A percentile compares a stretch with the other conserved stretches of the same genome.
These are phyloP conservation scores for Dicaeum eximium DNA, from an alignment of 2,113 vertebrate genomes.

Conservation along the genomic window DNA sequence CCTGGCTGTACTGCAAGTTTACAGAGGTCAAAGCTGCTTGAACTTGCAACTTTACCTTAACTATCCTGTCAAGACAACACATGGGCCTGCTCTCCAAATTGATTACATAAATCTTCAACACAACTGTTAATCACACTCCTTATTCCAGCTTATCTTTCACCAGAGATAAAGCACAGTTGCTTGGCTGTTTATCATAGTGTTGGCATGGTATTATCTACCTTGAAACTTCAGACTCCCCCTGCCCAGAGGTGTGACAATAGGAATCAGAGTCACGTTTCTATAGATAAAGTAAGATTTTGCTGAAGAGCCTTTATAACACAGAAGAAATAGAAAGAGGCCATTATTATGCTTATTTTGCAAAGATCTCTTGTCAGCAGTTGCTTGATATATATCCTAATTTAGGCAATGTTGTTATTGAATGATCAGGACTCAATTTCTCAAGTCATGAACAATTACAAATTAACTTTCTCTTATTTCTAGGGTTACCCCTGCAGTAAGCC, in stretches of 20 bases:
- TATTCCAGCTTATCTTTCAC: constrained; percentile 22
- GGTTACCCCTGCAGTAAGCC: not conserved
- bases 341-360: not conserved
- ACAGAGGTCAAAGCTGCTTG: constrained; percentile 10
- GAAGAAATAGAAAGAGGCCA: not conserved
- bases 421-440: not conserved
- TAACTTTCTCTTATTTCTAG: not conserved
- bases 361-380: not conserved
- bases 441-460: not conserved
- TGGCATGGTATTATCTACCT: not conserved
- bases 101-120: constrained; percentile 16
- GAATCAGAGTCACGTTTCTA: not conserved
- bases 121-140: constrained; percentile 9
- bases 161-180: not conserved
- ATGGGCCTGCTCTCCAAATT: not conserved
- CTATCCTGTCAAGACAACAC: not conserved
- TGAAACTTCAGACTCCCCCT: not conserved
- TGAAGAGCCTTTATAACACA: not conserved
- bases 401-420: not conserved
- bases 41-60: constrained; percentile 20
- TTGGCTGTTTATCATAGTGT: constrained; percentile 6
- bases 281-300: not conserved
- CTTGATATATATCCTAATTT: not conserved
- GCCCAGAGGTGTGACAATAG: not conserved
- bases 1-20: not conserved